These are phyloP conservation scores for Trachymyrmex cornetzi DNA, from an alignment of 1,140 invertebrate genomes.

Conservation along the genomic window DNA sequence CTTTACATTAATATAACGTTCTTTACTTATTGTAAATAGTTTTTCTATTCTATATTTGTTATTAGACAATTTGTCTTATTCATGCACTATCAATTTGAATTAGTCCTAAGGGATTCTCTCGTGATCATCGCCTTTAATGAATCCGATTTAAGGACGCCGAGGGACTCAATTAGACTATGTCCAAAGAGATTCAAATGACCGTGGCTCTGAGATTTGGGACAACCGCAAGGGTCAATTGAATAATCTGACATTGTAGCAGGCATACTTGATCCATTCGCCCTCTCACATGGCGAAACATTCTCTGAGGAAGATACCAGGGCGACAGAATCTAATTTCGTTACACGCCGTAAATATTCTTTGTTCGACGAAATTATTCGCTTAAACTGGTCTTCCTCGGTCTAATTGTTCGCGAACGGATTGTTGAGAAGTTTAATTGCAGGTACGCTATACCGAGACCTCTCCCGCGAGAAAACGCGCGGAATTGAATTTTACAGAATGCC, in stretches of 20 bases:
- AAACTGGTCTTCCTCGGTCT: constrained; percentile 34
- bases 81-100: background rate
- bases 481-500: constrained; percentile 47
- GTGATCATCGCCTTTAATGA: constrained; percentile 55
- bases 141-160: constrained; percentile 32
- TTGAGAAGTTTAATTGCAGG: constrained; percentile 59
- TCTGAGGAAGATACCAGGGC: background rate
- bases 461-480: constrained; percentile 17
- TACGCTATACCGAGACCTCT: background rate
- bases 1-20: constrained; percentile 9
- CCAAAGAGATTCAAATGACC: constrained; percentile 50
- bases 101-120: constrained; percentile 7
- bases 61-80: constrained; percentile 14
- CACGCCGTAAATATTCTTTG: constrained; percentile 22
- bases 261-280: background rate
- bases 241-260: constrained; percentile 42
- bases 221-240: constrained; percentile 62
- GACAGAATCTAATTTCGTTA: constrained; percentile 45
- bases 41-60: background rate
- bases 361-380: constrained; percentile 51
- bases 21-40: constrained; percentile 33
- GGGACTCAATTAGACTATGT: constrained; percentile 56
- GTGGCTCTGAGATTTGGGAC: constrained; percentile 45
- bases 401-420: constrained; percentile 62
- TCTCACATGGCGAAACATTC: background rate